A percentile compares a stretch with the other conserved stretches of the same genome.
Conservation (phyloP, 2,113 vertebrate genomes). For the Brachypodius melanocephalos region DNA sequence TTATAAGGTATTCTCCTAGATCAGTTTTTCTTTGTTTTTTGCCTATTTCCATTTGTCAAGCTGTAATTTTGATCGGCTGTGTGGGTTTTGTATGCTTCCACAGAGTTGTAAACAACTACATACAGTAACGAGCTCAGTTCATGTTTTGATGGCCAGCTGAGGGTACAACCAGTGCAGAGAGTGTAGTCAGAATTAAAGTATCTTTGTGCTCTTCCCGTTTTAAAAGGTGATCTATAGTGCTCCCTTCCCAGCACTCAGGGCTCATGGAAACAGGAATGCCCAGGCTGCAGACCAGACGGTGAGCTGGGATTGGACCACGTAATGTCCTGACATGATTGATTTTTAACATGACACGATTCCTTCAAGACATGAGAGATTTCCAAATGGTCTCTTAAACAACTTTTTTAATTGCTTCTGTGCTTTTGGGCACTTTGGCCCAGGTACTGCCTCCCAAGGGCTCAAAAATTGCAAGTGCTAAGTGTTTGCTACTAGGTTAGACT, state of each 20-base stretch:
- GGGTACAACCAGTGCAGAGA: neutral
- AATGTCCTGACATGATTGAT: neutral
- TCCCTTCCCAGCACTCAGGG: neutral
- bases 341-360: neutral
- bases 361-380: neutral
- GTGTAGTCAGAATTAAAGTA: neutral
- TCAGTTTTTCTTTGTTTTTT: neutral
- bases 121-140: neutral
- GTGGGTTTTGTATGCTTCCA: neutral
- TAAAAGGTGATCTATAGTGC: neutral
- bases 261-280: neutral
- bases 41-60: neutral
- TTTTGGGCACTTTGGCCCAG: neutral
- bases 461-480: neutral
- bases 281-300: neutral
- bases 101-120: neutral
- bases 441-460: neutral
- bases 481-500: neutral
- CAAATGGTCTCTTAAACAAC: neutral
- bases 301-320: neutral
- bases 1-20: neutral
- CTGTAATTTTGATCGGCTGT: neutral
- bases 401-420: neutral
- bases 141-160: neutral
- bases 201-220: neutral